These are phyloP conservation scores for Coreius guichenoti DNA, from an alignment of 2,797 vertebrate genomes.

Conservation along the genomic window DNA sequence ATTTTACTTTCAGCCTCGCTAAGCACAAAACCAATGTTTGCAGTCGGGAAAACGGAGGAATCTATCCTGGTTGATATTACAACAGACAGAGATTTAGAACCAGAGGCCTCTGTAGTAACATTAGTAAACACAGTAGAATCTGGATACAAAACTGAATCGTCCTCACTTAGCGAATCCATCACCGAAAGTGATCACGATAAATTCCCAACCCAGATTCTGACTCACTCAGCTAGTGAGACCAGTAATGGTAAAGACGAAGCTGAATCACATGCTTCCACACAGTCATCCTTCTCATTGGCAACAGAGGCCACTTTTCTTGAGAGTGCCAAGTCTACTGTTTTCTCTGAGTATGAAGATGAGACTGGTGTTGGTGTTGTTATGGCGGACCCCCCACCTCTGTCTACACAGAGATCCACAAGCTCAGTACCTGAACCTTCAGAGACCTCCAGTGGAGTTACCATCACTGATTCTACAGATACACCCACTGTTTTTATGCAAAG, in stretches of 20 bases:
- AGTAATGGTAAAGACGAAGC: constrained; percentile 9
- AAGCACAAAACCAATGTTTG: constrained; percentile 71
- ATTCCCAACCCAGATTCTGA: background rate
- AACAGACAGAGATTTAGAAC: constrained; percentile 51
- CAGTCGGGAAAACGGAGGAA: constrained; percentile 68
- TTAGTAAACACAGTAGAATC: background rate
- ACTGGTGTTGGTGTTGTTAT: constrained; percentile 41
- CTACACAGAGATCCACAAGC: background rate
- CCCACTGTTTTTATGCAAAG: constrained; percentile 51
- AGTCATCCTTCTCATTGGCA: background rate
- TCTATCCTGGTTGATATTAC: constrained; percentile 65
- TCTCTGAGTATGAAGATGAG: constrained; percentile 60
- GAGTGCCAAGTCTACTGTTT: constrained; percentile 42
- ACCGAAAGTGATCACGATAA: constrained; percentile 9
- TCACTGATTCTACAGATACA: constrained; percentile 21
- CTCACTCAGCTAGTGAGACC: background rate
- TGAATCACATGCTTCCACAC: constrained; percentile 10
- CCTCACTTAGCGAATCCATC: constrained; percentile 14
- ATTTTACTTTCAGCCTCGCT: constrained; percentile 69
- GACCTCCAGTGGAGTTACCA: constrained; percentile 17
- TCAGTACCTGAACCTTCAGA: constrained; percentile 25
- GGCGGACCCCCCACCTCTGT: constrained; percentile 58
- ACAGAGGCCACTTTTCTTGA: constrained; percentile 34
- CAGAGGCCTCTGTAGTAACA: constrained; percentile 37
- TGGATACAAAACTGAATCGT: constrained; percentile 48